Evolutionary conservation across 2,113 vertebrate species (phyloP), one percentile per base, ranked within the genome.

Genomic region (Gopherus evgoodei): DNA sequence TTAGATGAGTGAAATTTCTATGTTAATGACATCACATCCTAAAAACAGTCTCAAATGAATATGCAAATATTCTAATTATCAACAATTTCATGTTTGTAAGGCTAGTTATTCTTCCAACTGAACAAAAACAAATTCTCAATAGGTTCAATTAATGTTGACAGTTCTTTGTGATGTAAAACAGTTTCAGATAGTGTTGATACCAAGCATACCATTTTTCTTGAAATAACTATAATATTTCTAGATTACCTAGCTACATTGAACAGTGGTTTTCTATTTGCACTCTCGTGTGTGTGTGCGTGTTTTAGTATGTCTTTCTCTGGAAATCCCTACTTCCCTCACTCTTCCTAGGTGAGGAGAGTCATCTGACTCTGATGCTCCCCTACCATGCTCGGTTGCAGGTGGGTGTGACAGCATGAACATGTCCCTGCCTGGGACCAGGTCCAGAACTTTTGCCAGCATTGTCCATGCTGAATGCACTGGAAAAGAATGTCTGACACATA

Each of bases 31-130:
- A 53, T 76, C 13, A 83, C n/a, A 89, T 22, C 4, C 79, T 27
- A 11, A 49, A 84, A 93, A 88, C 50, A n/a, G 6, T 78, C 54
- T 54, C 59, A 56, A 90, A 92, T 90, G 87, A 84, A 69, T 85
- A 85, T 89, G 91, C 72, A 87, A 80, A 87, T 75, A 72, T 91
- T 29, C 62, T 93, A 89, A 89, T 35, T 84, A 27, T 85, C 78
- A 89, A 83, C 16, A 35, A 53, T 54, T 83, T 88, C 83, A 72
- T 59, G 24, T 87, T 81, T 81, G 44, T 29, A 22, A 52, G 47
- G 24, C 29, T 16, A 62, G 56, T 49, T 88, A 78, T 88, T 88
- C 76, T 38, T 81, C 44, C 86, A 81, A 47, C 44, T 25, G 44
- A 80, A 88, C 16, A 6, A 88, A 35, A 78, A 88, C 13, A 52